Base-by-base conservation (phyloP, 2,888 invertebrate species). In the Anaspis maculata region DNA sequence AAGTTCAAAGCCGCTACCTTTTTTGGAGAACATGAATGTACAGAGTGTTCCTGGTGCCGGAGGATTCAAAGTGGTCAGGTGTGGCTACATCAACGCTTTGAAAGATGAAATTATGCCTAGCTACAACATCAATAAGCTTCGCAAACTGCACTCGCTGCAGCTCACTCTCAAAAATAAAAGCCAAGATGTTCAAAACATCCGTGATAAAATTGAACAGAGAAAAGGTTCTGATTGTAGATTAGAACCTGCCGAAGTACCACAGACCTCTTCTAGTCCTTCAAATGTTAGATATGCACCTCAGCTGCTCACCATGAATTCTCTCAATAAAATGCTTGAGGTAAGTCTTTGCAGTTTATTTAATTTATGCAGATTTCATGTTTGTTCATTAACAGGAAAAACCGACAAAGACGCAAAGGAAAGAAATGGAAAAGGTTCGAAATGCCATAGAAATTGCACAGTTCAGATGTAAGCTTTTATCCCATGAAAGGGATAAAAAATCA, bases 111-210 rank as follows among this genome's bases (percentile, higher is more conserved):
- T 85, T 28, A 73, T 79, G 39, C 73, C 72, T 2, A 86, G 86
- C 56, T 88, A 87, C 51, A 77, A 76, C 25, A 72, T 84, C 3
- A 72, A 72, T 2, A 81, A 81, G 44, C 61, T 89, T n/a, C 73
- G 79, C 33, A 76, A 73, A 49, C 53, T 84, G 16, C 83, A 83
- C 56, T 69, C 75, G 23, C 61, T 80, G 10, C 84, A 85, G 68
- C 77, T 84, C 43, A 73, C 77, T 3, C 77, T 83, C 36, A 79
- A 79, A 56, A 81, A 81, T 49, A 72, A 74, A 32, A 71, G 73
- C 24, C 72, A 77, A 13, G 78, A 81, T 3, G 77, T 76, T 0
- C 68, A 73, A 32, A 71, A 61, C 25, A 44, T 73, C 12, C 55
- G 61, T 22, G 61, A 62, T 5, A 67, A 69, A 46, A 72, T 67